Conservation (phyloP, 1,140 invertebrate species). For the Drosophila sturtevanti region DNA sequence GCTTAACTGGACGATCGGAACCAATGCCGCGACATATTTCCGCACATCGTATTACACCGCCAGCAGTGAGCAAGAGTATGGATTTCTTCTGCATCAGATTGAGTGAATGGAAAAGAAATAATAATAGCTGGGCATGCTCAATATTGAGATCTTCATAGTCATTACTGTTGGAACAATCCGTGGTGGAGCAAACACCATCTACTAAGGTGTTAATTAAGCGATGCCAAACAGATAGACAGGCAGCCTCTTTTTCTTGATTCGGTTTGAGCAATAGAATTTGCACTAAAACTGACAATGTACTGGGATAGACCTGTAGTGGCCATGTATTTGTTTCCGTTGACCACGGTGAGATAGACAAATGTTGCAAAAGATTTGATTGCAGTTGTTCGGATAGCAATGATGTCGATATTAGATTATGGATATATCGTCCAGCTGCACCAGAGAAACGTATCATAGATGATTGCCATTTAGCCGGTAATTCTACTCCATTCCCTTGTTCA, state of each 20-base stretch:
- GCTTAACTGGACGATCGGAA: slow-evolving; percentile 82
- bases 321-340: slow-evolving; percentile 87
- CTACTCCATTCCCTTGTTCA: slow-evolving; percentile 31
- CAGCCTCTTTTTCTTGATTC: slow-evolving; percentile 93
- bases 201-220: slow-evolving; percentile 93
- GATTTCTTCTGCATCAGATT: slow-evolving; percentile 98
- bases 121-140: slow-evolving; percentile 95
- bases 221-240: slow-evolving; percentile 95
- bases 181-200: slow-evolving; percentile 86
- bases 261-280: slow-evolving; percentile 91
- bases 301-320: slow-evolving; percentile 93
- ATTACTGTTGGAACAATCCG: slow-evolving; percentile 32
- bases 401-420: slow-evolving; percentile 89
- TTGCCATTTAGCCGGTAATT: slow-evolving; percentile 70
- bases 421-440: slow-evolving; percentile 78
- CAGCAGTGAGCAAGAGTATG: slow-evolving; percentile 91
- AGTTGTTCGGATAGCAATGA: slow-evolving; percentile 87
- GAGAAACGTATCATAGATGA: slow-evolving; percentile 80
- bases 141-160: slow-evolving; percentile 92
- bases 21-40: slow-evolving; percentile 85
- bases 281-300: slow-evolving; percentile 90
- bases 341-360: slow-evolving; percentile 90
- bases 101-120: slow-evolving; percentile 97
- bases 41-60: slow-evolving; percentile 87
- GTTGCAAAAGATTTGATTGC: slow-evolving; percentile 88